These are phyloP conservation scores for Papilio aristodemus DNA, from an alignment of 1,140 invertebrate species.

Conservation along the genomic window DNA sequence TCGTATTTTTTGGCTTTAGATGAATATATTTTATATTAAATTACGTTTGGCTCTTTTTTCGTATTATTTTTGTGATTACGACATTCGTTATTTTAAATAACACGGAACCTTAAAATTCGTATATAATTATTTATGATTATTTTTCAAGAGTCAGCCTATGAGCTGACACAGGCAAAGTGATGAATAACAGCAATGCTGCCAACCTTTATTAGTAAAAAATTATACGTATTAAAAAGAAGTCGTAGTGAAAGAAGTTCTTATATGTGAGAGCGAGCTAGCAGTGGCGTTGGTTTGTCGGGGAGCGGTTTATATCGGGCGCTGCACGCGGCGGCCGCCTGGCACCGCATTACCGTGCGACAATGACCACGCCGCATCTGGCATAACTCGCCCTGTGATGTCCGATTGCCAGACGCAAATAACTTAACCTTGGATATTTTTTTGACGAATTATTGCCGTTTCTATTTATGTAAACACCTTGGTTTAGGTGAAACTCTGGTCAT, in stretches of 20 bases:
- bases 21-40: background rate
- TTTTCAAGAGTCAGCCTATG: too few species aligned
- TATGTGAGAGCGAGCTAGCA: background rate
- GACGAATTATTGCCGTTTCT: conserved; percentile 24
- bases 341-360: conserved; percentile 21
- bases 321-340: conserved; percentile 52
- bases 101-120: too few species aligned
- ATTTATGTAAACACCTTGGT: conserved; percentile 20
- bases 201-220: background rate
- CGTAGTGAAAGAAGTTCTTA: background rate
- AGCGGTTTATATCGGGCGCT: conserved; percentile 54
- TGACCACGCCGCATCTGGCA: conserved; percentile 31
- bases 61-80: background rate
- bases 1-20: background rate
- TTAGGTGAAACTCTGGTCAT: background rate
- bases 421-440: conserved; percentile 30
- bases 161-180: too few species aligned
- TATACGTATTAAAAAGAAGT: background rate
- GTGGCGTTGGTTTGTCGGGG: background rate
- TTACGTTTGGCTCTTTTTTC: background rate
- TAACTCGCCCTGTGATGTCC: conserved; percentile 27
- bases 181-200: background rate
- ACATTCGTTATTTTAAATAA: too few species aligned
- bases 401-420: conserved; percentile 28
- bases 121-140: too few species aligned